Evolutionary conservation across 2,113 vertebrate genomes (phyloP), one percentile per base, ranked within the genome.

Genomic region (Oreochromis spilurus): DNA sequence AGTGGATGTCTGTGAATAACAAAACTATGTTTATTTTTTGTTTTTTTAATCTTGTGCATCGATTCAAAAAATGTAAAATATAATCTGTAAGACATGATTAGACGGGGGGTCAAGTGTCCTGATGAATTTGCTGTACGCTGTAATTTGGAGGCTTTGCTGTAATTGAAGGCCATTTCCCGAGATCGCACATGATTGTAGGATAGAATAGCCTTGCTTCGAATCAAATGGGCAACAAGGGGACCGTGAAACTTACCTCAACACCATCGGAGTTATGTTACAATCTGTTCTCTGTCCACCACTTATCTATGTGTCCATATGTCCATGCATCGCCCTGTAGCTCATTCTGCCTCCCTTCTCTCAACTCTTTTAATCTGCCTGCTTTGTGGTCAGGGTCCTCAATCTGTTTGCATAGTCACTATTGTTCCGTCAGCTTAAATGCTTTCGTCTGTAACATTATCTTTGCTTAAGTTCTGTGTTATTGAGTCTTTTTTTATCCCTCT

Each of bases 331-430:
- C 9, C 31, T 58, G 54, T 45, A 62, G 55, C 72, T 86, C 87
- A 84, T 78, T 55, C 29, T 52, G 12, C 77, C 55, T 53, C 82
- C 31, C 43, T 54, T 84, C 38, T 78, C 34, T 88, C 24, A 60
- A 21, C 84, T 86, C 45, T 90, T 82, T 84, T 88, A 84, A 92
- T 86, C 89, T 43, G 62, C 90, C 93, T 95, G 91, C 92, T 94
- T 94, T 95, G 88, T 94, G 94, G 91, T 92, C 92, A 92, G 90
- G 92, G 87, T 90, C 87, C 88, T 93, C 86, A 80, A 84, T 65
- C 89, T 92, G 77, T 87, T 82, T 88, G 50, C 88, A 90, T 91
- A 55, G 82, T 92, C 86, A 84, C 81, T 88, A 82, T 84, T 80
- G 85, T 85, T 86, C 83, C 79, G 72, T 89, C 78, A 54, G 19